Conservation (phyloP, 2,888 invertebrate species). For the Ethmia dodecea region DNA sequence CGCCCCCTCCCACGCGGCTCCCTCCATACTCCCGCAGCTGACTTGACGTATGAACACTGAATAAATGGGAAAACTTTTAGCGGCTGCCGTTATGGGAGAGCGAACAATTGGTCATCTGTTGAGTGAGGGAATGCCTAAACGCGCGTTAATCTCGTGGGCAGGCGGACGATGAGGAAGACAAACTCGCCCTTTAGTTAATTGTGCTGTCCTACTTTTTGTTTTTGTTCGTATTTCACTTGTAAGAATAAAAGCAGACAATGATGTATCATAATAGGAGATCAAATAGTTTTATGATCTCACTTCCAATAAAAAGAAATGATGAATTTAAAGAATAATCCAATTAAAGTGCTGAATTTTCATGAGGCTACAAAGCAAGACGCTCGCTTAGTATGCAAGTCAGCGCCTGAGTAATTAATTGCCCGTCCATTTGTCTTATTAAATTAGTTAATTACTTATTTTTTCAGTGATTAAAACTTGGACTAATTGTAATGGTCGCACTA, state of each 20-base stretch:
- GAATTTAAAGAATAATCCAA: neutral
- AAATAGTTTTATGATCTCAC: too few relatives aligned
- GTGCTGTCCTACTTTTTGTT: slow-evolving; percentile 28
- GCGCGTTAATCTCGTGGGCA: slow-evolving; percentile 54
- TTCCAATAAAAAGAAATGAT: neutral
- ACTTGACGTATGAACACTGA: slow-evolving; percentile 71
- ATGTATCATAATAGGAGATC: too few relatives aligned
- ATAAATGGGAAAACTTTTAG: slow-evolving; percentile 77
- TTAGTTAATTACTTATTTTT: too few relatives aligned
- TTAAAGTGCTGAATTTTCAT: neutral
- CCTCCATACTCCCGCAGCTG: slow-evolving; percentile 17
- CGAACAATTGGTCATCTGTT: slow-evolving; percentile 76
- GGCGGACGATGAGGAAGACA: slow-evolving; percentile 27
- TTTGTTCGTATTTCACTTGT: slow-evolving; percentile 4
- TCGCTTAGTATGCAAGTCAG: slow-evolving; percentile 34
- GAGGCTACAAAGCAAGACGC: slow-evolving; percentile 18
- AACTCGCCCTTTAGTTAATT: slow-evolving; percentile 34
- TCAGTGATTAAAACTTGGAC: too few relatives aligned
- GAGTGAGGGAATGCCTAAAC: slow-evolving; percentile 47
- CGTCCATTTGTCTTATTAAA: slow-evolving; percentile 44
- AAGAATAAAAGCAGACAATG: too few relatives aligned
- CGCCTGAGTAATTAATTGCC: slow-evolving; percentile 43
- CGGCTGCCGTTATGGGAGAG: slow-evolving; percentile 59
- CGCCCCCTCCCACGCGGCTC: slow-evolving; percentile 17
- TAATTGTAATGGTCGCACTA: too few relatives aligned